These are phyloP conservation scores for Apostichopus parvimensis DNA, from an alignment of 35 echinoderm and acorn worm species.

Conservation along the genomic window DNA sequence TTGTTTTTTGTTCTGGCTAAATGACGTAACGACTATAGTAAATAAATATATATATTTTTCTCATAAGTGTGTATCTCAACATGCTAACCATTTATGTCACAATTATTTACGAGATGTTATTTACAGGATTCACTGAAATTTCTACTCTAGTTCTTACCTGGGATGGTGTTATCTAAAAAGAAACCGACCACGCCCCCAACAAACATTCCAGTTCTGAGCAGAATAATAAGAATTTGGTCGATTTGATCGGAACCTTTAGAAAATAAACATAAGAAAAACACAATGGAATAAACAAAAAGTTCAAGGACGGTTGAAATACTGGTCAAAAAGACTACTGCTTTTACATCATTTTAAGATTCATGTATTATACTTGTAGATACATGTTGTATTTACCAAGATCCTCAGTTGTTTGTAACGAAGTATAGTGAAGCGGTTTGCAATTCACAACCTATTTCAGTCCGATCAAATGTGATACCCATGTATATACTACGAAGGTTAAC, in stretches of 20 bases:
- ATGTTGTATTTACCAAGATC: too few relatives aligned
- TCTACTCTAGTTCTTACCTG: constrained; percentile 1
- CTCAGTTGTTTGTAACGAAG: too few relatives aligned
- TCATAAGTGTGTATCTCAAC: too few relatives aligned
- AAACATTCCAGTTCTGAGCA: constrained; percentile 52
- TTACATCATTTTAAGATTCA: neutral
- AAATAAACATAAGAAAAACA: neutral
- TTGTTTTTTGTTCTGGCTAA: too few relatives aligned
- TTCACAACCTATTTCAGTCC: too few relatives aligned
- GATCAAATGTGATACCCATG: too few relatives aligned
- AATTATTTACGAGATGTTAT: neutral
- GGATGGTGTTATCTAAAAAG: constrained; percentile 45
- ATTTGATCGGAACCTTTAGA: neutral
- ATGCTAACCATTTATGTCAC: neutral
- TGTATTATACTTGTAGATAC: too few relatives aligned
- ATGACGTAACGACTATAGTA: too few relatives aligned
- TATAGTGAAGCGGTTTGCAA: too few relatives aligned
- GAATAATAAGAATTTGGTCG: constrained; percentile 18
- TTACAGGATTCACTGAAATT: neutral
- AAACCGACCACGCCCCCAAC: constrained; percentile 44
- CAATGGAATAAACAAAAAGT: too few relatives aligned
- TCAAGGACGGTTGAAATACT: neutral
- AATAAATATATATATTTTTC: too few relatives aligned
- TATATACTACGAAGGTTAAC: too few relatives aligned
- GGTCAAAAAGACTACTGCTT: neutral